phyloP scores from a whole-genome alignment of 1,140 invertebrate species.

The Ectropis grisescens region DNA sequence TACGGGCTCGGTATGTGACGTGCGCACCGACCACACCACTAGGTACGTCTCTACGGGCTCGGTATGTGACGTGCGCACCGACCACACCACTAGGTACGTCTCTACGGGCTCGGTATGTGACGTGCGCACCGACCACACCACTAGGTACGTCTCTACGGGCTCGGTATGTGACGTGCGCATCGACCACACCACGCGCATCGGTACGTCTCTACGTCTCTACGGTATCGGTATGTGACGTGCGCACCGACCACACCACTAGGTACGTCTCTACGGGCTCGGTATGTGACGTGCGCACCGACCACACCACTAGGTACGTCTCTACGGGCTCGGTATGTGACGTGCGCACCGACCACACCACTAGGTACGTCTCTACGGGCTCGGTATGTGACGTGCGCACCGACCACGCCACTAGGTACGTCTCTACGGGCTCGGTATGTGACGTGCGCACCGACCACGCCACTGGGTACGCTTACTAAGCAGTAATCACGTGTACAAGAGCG shows the following conservation, averaged over 20 bases:
- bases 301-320: background rate
- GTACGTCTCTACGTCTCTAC: no score
- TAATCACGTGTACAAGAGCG: no score
- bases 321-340: no score
- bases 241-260: constrained; percentile 61
- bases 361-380: no score
- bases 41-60: constrained; percentile 4
- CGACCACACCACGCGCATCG: constrained; percentile 1
- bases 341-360: constrained; percentile 65
- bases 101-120: no score
- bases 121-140: background rate
- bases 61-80: no score
- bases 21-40: background rate
- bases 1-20: no score
- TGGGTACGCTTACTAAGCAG: constrained; percentile 3
- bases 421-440: no score
- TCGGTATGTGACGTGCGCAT: no score
- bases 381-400: constrained; percentile 86
- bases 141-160: constrained; percentile 5
- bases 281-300: constrained; percentile 84
- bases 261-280: no score
- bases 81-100: constrained; percentile 5
- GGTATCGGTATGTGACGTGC: constrained; percentile 91
- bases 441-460: background rate
- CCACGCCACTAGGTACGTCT: background rate